Evolutionary conservation across 1,140 invertebrate species (phyloP).

Genomic region (Drosophila tropicalis): DNA sequence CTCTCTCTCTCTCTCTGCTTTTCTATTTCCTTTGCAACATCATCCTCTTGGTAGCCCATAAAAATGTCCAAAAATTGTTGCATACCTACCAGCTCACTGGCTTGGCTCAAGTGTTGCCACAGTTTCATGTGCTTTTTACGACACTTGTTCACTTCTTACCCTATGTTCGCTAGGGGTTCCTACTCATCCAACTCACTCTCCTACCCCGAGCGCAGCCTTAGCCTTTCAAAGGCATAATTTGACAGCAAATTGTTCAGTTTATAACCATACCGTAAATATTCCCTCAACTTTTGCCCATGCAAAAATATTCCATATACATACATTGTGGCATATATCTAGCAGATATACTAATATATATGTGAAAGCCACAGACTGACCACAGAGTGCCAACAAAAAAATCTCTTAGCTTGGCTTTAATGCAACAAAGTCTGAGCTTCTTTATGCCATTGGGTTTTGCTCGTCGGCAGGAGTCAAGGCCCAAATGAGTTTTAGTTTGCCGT

Average conservation of each 20-base stretch:
- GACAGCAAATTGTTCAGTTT: conserved; percentile 69
- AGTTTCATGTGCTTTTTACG: conserved; percentile 72
- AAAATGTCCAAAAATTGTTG: conserved; percentile 69
- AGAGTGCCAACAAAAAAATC: conserved; percentile 10
- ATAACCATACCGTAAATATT: conserved; percentile 61
- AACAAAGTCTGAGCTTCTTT: conserved; percentile 44
- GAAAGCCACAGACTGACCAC: background rate
- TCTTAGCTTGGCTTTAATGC: conserved; percentile 62
- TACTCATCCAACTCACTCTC: too few relatives aligned
- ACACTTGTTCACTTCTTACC: conserved; percentile 44
- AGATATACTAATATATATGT: background rate
- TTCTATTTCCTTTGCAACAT: conserved; percentile 37
- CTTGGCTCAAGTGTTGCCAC: conserved; percentile 44
- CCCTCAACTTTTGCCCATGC: conserved; percentile 50
- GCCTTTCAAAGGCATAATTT: conserved; percentile 67
- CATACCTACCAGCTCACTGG: conserved; percentile 42
- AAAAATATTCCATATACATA: conserved; percentile 61
- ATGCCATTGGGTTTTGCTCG: background rate
- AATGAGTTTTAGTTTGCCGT: conserved; percentile 37
- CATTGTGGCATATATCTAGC: conserved; percentile 42
- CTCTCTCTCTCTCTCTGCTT: background rate
- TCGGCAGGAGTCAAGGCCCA: conserved; percentile 23
- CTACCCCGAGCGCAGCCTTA: background rate
- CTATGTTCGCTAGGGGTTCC: background rate
- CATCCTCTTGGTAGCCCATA: conserved; percentile 40